Base-by-base conservation (phyloP, 2,888 invertebrate species). In the Calameuta pallipes region DNA sequence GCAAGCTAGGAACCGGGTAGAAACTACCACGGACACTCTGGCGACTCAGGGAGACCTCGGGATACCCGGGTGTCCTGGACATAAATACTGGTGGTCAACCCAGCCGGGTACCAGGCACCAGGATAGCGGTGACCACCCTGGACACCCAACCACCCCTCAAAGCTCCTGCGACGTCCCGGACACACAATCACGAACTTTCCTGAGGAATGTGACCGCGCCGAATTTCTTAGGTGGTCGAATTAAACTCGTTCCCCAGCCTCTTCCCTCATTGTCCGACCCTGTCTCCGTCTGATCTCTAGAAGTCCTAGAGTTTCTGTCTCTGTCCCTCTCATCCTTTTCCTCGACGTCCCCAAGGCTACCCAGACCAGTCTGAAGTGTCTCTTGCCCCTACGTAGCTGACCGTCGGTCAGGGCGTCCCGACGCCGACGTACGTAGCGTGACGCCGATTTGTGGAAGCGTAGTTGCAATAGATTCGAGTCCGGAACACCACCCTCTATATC, bases 121-220 rank as follows among this genome's bases (percentile, higher is more conserved):
- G 83, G 82, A 85, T 81, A 83, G 82, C 82, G 78, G 79, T 82
- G 86, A 84, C 86, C 87, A 83, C 84, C 84, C 87, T 84, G 81
- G 79, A 87, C 85, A 87, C 83, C 85, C 83, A 84, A 86, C 84
- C 82, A 86, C 84, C 80, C 82, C 82, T 69, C 83, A 9, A 82
- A 82, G 1, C 56, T 56, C 82, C 82, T 74, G 70, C 79, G 81
- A 82, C 82, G 81, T 82, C 86, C 88, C 84, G 89, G 90, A 90
- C 91, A 90, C 88, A 90, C 91, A 91, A 91, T 91, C 91, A 91
- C 87, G 87, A 91, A 91, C 90, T 91, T 91, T 88, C 86, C 87
- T 90, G 89, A 90, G 91, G 91, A 90, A 91, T 91, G 91, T 89
- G 88, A 91, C 91, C 90, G 85, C 89, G 83, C 83, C 86, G 87